Conservation (phyloP, 1,140 invertebrate genomes). For the Ericerus pela region DNA sequence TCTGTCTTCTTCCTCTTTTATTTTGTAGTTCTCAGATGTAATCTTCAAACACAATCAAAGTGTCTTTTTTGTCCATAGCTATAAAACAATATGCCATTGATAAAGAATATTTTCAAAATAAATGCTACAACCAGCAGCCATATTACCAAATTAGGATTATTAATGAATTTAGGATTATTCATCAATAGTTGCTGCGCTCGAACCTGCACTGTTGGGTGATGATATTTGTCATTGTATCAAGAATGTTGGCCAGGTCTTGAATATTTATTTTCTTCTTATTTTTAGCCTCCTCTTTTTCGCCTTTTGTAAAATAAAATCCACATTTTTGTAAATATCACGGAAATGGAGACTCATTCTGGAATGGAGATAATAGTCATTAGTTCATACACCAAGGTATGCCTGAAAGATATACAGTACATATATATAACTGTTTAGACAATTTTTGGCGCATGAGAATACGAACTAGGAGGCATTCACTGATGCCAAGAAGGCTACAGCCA, state of each 20-base stretch:
- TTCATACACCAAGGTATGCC: neutral
- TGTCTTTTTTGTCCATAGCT: constrained; percentile 94
- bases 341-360: constrained; percentile 82
- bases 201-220: constrained; percentile 88
- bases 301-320: constrained; percentile 84
- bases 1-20: constrained; percentile 79
- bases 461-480: constrained; percentile 64
- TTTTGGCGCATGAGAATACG: constrained; percentile 88
- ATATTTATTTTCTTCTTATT: constrained; percentile 87
- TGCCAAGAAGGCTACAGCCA: too few relatives aligned
- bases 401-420: constrained; percentile 27
- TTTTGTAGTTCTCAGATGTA: constrained; percentile 87
- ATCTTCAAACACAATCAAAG: constrained; percentile 87
- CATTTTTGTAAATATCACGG: constrained; percentile 93
- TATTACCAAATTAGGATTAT: constrained; percentile 85
- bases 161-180: constrained; percentile 85
- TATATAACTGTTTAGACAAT: constrained; percentile 60
- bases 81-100: constrained; percentile 19
- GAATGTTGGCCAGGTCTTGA: constrained; percentile 77
- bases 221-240: constrained; percentile 89
- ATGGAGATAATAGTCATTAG: constrained; percentile 48
- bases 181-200: constrained; percentile 90
- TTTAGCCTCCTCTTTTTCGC: constrained; percentile 91
- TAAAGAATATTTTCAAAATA: too few relatives aligned
- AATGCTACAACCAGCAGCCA: too few relatives aligned